These are phyloP conservation scores for Himalopsyche tibetana DNA, from an alignment of 2,888 invertebrate species.

Conservation along the genomic window DNA sequence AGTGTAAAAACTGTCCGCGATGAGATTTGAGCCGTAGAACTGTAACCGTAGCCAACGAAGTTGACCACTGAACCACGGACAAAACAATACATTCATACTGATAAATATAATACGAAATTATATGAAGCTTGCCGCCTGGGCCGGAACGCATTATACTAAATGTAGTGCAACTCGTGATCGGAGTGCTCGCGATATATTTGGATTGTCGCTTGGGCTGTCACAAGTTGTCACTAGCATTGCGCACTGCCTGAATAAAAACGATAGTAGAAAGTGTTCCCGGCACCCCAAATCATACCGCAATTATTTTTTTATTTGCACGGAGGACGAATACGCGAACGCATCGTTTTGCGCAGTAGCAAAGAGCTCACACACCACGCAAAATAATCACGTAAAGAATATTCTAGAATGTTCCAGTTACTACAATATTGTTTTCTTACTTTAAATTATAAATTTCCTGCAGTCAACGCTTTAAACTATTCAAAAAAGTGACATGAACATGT, in stretches of 20 bases:
- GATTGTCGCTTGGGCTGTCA: neutral
- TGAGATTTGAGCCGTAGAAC: no score
- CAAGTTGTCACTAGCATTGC: neutral
- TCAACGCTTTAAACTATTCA: no score
- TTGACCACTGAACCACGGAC: no score
- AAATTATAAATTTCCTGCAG: no score
- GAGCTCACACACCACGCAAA: neutral
- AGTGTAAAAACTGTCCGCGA: no score
- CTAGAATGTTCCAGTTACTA: neutral
- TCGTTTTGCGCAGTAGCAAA: neutral
- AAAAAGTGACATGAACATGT: no score
- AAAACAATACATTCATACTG: no score
- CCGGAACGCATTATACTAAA: neutral
- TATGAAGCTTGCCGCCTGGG: neutral
- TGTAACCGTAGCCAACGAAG: no score
- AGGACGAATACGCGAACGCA: slow-evolving; percentile 13
- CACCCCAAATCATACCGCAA: slow-evolving; percentile 24
- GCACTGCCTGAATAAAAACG: slow-evolving; percentile 41
- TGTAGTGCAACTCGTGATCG: slow-evolving; percentile 34
- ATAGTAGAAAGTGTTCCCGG: slow-evolving; percentile 35
- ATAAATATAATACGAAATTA: no score
- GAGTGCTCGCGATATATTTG: slow-evolving; percentile 16
- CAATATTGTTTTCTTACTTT: no score
- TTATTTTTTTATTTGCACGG: slow-evolving; percentile 17
- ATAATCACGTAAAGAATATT: neutral